Percentiles rank a stretch among this genome's conserved stretches.
phyloP scores from a whole-genome alignment of 2,113 vertebrate genomes.

The Cyphomyrus plagiostoma region DNA sequence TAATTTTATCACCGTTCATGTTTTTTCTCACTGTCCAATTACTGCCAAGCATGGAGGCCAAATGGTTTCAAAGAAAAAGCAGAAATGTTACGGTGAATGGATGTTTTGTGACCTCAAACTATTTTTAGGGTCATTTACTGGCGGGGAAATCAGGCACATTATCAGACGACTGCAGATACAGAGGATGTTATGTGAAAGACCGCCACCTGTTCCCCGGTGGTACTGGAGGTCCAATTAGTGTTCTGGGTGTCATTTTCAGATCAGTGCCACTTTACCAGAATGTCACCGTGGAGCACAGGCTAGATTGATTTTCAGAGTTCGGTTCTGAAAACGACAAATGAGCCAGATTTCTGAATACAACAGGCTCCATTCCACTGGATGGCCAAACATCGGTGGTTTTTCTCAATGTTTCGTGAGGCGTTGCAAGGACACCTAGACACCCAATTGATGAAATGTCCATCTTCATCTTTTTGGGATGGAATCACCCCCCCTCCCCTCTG shows the following conservation, averaged over 20 bases:
- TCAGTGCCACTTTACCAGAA: neutral
- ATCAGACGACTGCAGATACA: neutral
- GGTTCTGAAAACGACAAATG: neutral
- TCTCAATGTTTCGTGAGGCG: neutral
- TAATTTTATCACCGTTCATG: neutral
- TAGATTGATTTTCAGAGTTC: neutral
- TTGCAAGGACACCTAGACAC: neutral
- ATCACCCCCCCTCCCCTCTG: neutral
- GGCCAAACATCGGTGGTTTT: neutral
- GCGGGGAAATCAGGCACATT: neutral
- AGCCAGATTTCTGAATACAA: neutral
- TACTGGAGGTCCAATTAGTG: neutral
- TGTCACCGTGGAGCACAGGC: neutral
- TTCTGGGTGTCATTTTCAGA: neutral
- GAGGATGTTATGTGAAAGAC: neutral
- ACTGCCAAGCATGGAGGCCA: neutral
- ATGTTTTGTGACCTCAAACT: neutral
- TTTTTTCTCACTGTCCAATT: neutral
- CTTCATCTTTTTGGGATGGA: neutral
- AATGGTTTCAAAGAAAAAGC: neutral
- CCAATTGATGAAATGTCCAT: neutral
- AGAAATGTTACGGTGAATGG: neutral
- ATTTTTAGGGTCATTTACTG: slow-evolving; percentile 1
- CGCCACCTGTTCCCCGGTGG: neutral
- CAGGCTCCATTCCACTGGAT: neutral